Evolutionary conservation across 2,113 vertebrate species (phyloP).

Genomic region (Hipposideros armiger): DNA sequence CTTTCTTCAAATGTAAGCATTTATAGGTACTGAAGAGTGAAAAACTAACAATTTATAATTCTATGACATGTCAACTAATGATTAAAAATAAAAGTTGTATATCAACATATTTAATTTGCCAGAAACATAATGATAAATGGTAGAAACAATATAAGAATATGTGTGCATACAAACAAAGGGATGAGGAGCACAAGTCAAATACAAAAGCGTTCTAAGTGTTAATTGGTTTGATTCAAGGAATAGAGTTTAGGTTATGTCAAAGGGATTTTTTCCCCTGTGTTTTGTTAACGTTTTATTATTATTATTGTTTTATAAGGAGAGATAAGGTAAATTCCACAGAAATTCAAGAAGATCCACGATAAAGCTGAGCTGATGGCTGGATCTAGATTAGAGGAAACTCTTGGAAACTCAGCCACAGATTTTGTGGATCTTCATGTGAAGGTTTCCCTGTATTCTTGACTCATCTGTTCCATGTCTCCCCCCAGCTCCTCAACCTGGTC

Average conservation of each 20-base stretch:
- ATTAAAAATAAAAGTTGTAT: background rate
- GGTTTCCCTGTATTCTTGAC: background rate
- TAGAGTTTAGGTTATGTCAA: background rate
- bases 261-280: background rate
- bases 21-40: background rate
- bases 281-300: background rate
- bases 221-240: background rate
- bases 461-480: background rate
- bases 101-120: background rate
- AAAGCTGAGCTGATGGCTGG: background rate
- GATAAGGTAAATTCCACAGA: background rate
- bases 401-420: background rate
- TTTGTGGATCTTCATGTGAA: background rate
- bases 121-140: background rate
- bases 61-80: background rate
- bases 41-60: background rate
- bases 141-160: background rate
- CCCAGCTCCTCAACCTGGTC: background rate
- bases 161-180: background rate
- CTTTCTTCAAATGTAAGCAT: constrained; percentile 29
- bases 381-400: background rate
- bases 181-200: background rate
- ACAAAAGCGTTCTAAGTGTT: background rate
- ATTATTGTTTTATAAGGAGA: background rate
- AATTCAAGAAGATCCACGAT: background rate